A percentile compares a stretch with the other conserved stretches of the same genome.
phyloP scores from a whole-genome alignment of 2,797 vertebrate genomes.

The Fistularia tabacaria region DNA sequence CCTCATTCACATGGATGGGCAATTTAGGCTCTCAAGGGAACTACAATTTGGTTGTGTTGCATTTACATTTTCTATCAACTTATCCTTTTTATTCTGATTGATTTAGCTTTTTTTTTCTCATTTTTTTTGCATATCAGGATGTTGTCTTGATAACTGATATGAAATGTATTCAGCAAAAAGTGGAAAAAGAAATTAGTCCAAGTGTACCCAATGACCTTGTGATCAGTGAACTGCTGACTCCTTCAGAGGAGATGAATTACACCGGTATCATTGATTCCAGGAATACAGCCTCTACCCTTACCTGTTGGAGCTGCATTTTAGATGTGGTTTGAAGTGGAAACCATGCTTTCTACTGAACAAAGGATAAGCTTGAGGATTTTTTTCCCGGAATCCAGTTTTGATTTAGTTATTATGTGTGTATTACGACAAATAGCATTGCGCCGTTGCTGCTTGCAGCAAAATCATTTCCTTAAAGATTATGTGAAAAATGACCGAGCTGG shows the following conservation, averaged over 20 bases:
- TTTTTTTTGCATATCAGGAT: too few relatives aligned
- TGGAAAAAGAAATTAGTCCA: not conserved
- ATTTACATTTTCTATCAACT: too few relatives aligned
- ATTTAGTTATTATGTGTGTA: constrained; percentile 56
- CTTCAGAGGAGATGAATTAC: constrained; percentile 11
- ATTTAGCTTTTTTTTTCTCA: too few relatives aligned
- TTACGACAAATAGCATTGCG: constrained; percentile 6
- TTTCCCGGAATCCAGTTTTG: constrained; percentile 38
- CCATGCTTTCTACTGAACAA: constrained; percentile 23
- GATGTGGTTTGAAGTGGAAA: constrained; percentile 15
- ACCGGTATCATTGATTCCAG: constrained; percentile 8
- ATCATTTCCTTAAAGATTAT: not conserved
- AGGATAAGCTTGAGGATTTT: constrained; percentile 35
- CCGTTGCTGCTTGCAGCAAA: not conserved
- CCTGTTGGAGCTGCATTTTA: constrained; percentile 7
- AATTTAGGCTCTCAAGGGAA: too few relatives aligned
- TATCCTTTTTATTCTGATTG: too few relatives aligned
- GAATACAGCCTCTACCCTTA: constrained; percentile 6
- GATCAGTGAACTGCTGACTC: too few relatives aligned
- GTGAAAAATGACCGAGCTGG: constrained; percentile 25
- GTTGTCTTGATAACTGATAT: too few relatives aligned
- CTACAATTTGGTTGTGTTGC: too few relatives aligned
- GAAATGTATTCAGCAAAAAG: too few relatives aligned
- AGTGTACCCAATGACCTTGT: constrained; percentile 28
- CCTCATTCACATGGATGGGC: too few relatives aligned